Evolutionary conservation across 2,113 vertebrate genomes (phyloP).

Genomic region (Lepidothrix coronata): DNA sequence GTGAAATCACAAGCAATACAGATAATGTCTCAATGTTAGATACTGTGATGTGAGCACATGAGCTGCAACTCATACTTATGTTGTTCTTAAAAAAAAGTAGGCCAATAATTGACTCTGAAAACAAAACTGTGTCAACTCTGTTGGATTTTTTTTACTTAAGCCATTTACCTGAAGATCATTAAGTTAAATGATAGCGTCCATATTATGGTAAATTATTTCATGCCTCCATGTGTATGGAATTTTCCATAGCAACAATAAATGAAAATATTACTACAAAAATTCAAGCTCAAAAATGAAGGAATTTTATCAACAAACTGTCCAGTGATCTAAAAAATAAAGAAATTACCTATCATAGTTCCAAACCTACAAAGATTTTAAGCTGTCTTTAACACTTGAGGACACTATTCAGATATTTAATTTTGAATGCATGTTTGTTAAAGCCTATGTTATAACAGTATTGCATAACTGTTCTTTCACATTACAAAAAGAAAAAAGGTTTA

Average conservation of each 20-base stretch:
- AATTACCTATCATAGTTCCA: not conserved
- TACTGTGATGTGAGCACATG: accelerated
- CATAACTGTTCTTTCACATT: not conserved
- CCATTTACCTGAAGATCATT: not conserved
- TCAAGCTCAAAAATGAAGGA: not conserved
- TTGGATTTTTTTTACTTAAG: not conserved
- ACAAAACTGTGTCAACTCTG: not conserved
- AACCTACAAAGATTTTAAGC: not conserved
- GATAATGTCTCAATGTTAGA: not conserved
- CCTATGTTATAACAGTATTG: not conserved
- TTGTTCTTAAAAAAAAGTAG: not conserved
- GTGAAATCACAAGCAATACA: not conserved
- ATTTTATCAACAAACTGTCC: not conserved
- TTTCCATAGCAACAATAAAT: not conserved
- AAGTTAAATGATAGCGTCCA: not conserved
- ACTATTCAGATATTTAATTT: not conserved
- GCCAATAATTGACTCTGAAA: not conserved
- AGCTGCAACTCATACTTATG: not conserved
- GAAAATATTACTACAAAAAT: not conserved
- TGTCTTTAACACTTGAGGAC: not conserved
- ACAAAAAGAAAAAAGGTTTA: not conserved
- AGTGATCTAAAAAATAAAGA: not conserved
- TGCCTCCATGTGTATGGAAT: not conserved
- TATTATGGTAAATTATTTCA: not conserved
- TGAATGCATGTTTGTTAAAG: not conserved